Evolutionary conservation across 1,140 invertebrate species (phyloP), one percentile per base, ranked within the genome.

Genomic region (Halictus rubicundus): DNA sequence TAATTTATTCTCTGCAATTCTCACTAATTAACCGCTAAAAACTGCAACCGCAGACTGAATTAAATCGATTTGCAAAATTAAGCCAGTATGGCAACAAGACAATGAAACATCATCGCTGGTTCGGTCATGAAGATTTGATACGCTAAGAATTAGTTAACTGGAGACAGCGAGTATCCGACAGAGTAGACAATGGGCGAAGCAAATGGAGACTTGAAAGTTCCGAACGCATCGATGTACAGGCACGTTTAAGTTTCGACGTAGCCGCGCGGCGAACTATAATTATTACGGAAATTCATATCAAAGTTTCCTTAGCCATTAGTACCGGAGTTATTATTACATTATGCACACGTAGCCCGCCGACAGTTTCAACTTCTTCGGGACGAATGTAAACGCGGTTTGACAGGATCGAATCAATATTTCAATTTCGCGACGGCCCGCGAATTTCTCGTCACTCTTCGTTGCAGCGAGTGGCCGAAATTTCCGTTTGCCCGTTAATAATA

Each of bases 241-340:
- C 54, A 68, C 64, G 60, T 81, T 80, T 81, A 81, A 83, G 71
- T 83, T 83, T 71, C 61, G 46, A 25, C 23, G 25, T 10, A 46
- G 32, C 57, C 46, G 60, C 46, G 60, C 68, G 78, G 59, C 79
- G 69, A 83, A 83, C 72, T 78, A 64, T 72, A 77, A 78, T 83
- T 73, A 81, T 78, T 83, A 83, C 70, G 39, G 69, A 77, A 81
- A 81, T 83, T 77, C 74, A 71, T 83, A 78, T 78, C 82, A 59
- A 83, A 81, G 73, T 83, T 83, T 42, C 39, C 16, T n/a, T 21
- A 16, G n/a, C 66, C 37, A 78, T 78, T 82, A 79, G 39, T 57
- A 42, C 39, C 68, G 46, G 10, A 69, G 63, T 64, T 54, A 37
- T 66, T n/a, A 57, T 65, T 65, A 6, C 19, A 42, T 65, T 65